Evolutionary conservation across 2,888 invertebrate genomes (phyloP).

Genomic region (Clanis bilineata): DNA sequence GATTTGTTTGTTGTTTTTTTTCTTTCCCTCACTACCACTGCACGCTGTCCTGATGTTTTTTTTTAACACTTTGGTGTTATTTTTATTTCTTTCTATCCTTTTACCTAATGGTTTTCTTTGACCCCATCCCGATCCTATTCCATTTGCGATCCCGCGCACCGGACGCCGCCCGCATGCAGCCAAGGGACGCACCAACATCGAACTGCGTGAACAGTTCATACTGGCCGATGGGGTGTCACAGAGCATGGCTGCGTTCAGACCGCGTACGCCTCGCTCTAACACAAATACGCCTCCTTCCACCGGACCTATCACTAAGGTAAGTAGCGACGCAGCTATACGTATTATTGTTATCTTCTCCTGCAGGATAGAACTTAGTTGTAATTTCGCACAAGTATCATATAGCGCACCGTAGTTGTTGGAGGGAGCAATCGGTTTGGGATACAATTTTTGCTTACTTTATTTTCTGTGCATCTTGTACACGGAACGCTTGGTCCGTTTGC

Average conservation of each 20-base stretch:
- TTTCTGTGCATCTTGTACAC: conserved; percentile 72
- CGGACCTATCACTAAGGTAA: conserved; percentile 98
- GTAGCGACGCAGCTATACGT: conserved; percentile 51
- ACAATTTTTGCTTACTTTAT: conserved; percentile 62
- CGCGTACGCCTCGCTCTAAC: conserved; percentile 94
- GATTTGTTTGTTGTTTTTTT: conserved; percentile 81
- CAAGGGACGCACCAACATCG: conserved; percentile 99
- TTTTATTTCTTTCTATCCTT: conserved; percentile 53
- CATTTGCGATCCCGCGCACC: conserved; percentile 66
- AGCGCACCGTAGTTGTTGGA: conserved; percentile 78
- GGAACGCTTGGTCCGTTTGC: conserved; percentile 71
- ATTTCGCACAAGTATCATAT: conserved; percentile 73
- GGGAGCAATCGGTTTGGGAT: conserved; percentile 78
- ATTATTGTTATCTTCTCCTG: conserved; percentile 47
- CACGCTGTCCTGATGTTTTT: conserved; percentile 69
- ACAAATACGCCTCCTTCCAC: conserved; percentile 85
- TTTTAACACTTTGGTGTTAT: conserved; percentile 73
- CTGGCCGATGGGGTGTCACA: conserved; percentile 99
- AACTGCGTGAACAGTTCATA: conserved; percentile 99
- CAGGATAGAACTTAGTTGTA: conserved; percentile 66
- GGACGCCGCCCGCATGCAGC: conserved; percentile 88
- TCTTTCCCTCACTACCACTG: conserved; percentile 73
- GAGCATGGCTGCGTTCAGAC: conserved; percentile 99
- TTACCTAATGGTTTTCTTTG: conserved; percentile 75
- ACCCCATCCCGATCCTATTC: conserved; percentile 51